Conservation (phyloP, 2,797 vertebrate genomes). For the Acanthurus tractus region DNA sequence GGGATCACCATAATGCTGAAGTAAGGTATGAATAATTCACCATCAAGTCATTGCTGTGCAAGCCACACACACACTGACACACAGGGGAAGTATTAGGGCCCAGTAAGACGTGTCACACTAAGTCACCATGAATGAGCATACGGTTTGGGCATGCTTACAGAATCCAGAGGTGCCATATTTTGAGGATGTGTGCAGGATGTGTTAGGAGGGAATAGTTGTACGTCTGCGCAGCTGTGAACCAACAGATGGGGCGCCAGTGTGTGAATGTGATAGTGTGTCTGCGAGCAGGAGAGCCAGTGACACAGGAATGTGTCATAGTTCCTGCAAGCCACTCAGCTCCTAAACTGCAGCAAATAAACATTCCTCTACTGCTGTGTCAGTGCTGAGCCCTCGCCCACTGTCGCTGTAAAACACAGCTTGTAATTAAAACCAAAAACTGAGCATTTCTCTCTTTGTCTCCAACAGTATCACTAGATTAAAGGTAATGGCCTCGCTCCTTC, state of each 20-base stretch:
- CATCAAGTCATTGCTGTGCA: slow-evolving; percentile 45
- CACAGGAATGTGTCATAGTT: slow-evolving; percentile 87
- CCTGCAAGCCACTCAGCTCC: slow-evolving; percentile 82
- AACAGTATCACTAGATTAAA: slow-evolving; percentile 60
- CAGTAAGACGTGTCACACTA: slow-evolving; percentile 50
- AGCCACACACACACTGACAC: slow-evolving; percentile 46
- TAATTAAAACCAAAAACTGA: slow-evolving; percentile 87
- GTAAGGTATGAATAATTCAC: slow-evolving; percentile 60
- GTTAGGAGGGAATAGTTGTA: slow-evolving; percentile 21
- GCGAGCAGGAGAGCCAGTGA: slow-evolving; percentile 72
- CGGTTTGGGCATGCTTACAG: slow-evolving; percentile 31
- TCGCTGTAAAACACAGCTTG: slow-evolving; percentile 84
- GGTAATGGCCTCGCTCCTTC: slow-evolving; percentile 58
- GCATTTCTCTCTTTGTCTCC: slow-evolving; percentile 73
- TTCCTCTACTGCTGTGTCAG: slow-evolving; percentile 87
- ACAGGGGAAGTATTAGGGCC: slow-evolving; percentile 49
- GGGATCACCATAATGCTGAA: slow-evolving; percentile 48
- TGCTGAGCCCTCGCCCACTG: slow-evolving; percentile 81
- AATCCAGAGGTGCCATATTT: slow-evolving; percentile 56
- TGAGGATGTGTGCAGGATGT: slow-evolving; percentile 29
- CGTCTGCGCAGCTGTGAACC: slow-evolving; percentile 43
- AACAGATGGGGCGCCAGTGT: slow-evolving; percentile 46
- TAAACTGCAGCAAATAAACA: slow-evolving; percentile 89
- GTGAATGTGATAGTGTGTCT: slow-evolving; percentile 56
- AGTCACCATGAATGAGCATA: slow-evolving; percentile 41